Evolutionary conservation across 2,113 vertebrate species (phyloP).

Genomic region (Daubentonia madagascariensis): DNA sequence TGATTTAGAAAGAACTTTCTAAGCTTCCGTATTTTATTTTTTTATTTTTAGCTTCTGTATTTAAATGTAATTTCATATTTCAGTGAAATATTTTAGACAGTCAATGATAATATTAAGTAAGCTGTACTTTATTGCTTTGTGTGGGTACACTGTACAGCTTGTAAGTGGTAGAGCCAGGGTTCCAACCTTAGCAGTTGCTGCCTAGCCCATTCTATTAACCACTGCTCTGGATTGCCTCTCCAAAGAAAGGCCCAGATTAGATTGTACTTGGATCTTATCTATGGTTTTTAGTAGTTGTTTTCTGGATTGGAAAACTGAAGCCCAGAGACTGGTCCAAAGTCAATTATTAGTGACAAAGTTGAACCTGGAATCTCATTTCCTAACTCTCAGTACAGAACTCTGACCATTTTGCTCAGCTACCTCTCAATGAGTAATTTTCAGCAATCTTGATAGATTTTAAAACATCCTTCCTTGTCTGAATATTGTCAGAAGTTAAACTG

Average conservation of each 20-base stretch:
- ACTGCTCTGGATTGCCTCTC: background rate
- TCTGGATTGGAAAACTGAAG: slow-evolving; percentile 31
- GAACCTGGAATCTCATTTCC: background rate
- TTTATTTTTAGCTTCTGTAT: background rate
- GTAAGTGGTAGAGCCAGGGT: background rate
- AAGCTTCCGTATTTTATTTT: background rate
- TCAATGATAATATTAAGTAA: background rate
- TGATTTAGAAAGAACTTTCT: slow-evolving; percentile 21
- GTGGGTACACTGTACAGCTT: background rate
- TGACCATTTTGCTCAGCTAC: background rate
- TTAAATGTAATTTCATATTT: background rate
- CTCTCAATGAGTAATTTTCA: background rate
- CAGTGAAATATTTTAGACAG: background rate
- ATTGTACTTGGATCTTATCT: background rate
- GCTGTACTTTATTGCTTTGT: background rate
- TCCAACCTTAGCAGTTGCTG: background rate
- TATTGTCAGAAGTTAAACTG: background rate
- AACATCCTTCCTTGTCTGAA: slow-evolving; percentile 1
- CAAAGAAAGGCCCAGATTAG: background rate
- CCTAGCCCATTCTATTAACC: background rate
- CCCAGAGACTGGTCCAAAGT: slow-evolving; percentile 41
- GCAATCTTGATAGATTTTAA: slow-evolving; percentile 29
- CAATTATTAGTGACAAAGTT: slow-evolving; percentile 14
- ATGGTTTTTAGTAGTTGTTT: slow-evolving; percentile 19
- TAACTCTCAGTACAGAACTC: background rate